A percentile compares a stretch with the other conserved stretches of the same genome.
Conservation (phyloP, 2,113 vertebrate genomes). For the Alectura lathami region DNA sequence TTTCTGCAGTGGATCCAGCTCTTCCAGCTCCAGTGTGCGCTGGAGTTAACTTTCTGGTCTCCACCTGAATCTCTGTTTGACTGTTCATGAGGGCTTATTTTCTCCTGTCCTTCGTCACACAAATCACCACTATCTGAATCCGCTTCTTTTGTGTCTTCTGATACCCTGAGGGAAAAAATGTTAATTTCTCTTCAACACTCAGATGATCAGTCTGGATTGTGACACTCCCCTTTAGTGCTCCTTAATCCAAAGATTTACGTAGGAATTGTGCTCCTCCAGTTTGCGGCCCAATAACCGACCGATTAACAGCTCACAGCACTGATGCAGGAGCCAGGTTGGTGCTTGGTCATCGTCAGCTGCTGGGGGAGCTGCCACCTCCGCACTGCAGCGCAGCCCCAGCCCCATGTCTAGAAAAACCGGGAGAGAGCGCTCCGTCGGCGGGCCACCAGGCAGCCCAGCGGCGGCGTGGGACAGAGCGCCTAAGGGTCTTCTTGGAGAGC, state of each 20-base stretch:
- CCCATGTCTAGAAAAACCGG: not conserved
- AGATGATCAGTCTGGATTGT: not conserved
- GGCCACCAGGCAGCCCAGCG: no score
- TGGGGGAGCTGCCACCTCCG: not conserved
- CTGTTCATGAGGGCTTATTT: not conserved
- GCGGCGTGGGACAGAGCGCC: not conserved
- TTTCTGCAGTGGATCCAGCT: not conserved
- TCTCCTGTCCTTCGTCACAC: not conserved
- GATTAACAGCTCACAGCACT: not conserved
- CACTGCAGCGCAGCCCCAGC: accelerated
- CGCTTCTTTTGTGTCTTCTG: not conserved
- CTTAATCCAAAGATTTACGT: not conserved
- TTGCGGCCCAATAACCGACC: not conserved
- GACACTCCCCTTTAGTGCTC: not conserved
- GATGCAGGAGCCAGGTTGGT: not conserved
- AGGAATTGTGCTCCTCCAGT: not conserved
- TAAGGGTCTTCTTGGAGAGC: not conserved
- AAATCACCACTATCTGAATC: not conserved
- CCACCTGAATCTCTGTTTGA: not conserved
- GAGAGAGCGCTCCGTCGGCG: not conserved
- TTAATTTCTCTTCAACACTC: not conserved
- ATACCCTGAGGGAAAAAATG: not conserved
- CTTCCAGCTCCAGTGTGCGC: not conserved
- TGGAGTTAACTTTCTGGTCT: not conserved
- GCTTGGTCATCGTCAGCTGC: not conserved